Evolutionary conservation across 2,113 vertebrate genomes (phyloP).

Genomic region (Psittacula cyanocephala): DNA sequence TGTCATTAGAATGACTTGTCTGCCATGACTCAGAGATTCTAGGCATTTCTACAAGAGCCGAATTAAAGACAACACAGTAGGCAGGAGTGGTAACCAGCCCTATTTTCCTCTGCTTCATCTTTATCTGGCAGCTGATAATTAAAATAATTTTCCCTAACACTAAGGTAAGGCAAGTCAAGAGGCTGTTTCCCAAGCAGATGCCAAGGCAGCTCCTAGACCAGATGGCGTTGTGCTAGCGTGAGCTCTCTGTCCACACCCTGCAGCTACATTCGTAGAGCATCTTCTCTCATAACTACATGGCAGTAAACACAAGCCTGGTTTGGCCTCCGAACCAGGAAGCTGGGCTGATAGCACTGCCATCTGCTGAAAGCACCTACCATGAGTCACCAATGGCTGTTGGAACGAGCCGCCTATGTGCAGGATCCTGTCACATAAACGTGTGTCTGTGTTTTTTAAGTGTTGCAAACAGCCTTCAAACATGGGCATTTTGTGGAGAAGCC

Average conservation of each 20-base stretch:
- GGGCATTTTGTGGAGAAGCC: not conserved
- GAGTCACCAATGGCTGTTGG: not conserved
- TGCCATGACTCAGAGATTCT: not conserved
- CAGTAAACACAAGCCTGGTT: not conserved
- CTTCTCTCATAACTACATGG: not conserved
- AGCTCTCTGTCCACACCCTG: not conserved
- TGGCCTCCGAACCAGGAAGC: not conserved
- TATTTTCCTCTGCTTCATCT: not conserved
- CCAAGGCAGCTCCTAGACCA: constrained; percentile 29
- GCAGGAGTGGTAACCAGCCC: not conserved
- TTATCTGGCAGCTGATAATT: not conserved
- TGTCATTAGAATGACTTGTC: not conserved
- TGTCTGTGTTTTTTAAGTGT: not conserved
- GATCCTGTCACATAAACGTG: not conserved
- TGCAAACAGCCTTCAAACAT: not conserved
- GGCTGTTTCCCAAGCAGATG: constrained; percentile 31
- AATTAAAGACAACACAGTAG: not conserved
- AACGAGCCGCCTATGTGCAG: fast-evolving
- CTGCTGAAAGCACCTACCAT: not conserved
- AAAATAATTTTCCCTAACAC: not conserved
- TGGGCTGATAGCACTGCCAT: not conserved
- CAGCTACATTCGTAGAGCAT: not conserved
- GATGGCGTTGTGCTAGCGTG: constrained; percentile 5
- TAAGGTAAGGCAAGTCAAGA: not conserved
- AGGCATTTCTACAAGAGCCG: not conserved